Base-by-base conservation (phyloP, 2,888 invertebrate genomes). In the Acanthopleura granulata region DNA sequence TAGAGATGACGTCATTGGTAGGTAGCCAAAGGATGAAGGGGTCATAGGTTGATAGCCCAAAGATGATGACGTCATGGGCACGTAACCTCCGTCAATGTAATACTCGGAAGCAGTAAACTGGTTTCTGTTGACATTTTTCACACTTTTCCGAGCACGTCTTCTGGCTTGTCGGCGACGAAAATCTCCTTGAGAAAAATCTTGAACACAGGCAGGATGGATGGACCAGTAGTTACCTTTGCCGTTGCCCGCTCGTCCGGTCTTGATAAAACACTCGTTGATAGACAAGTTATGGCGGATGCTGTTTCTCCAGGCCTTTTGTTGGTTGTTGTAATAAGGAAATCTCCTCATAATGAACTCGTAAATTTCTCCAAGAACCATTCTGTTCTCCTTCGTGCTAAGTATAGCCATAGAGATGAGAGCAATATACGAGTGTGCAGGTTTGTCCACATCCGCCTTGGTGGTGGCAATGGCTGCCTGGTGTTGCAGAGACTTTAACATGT, bases 191-290 rank as follows among this genome's bases (percentile, higher is more conserved):
- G 96, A 93, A 90, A 99, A 99, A 90, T 99, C 99, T 50, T 97
- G 97, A 27, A 97, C 92, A 89, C 98, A 98, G 0, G 98, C 98
- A 0, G 98, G 98, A 90, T 99, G 98, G 75, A 99, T 97, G 14
- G 98, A 97, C 99, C 99, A 99, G 88, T 97, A 99, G 89, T 98
- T 97, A 0, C 98, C 98, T 90, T 99, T 97, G 0, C 98, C 99
- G 90, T 98, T 99, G 0, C 86, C 88, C 9, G 87, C 85, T 16
- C 89, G 76, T 0, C 89, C 89, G 16, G 79, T 82, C 76, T 89
- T 89, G 40, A 89, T 81, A 76, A 89, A 89, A 75, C 89, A 89
- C 75, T 89, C 89, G 74, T 89, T 89, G 12, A 89, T 80, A 11
- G 86, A 87, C 22, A 89, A 81, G 74, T 89, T 89, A 74, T 89